phyloP scores from a whole-genome alignment of 2,888 invertebrate species.

The Leptura quadrifasciata region DNA sequence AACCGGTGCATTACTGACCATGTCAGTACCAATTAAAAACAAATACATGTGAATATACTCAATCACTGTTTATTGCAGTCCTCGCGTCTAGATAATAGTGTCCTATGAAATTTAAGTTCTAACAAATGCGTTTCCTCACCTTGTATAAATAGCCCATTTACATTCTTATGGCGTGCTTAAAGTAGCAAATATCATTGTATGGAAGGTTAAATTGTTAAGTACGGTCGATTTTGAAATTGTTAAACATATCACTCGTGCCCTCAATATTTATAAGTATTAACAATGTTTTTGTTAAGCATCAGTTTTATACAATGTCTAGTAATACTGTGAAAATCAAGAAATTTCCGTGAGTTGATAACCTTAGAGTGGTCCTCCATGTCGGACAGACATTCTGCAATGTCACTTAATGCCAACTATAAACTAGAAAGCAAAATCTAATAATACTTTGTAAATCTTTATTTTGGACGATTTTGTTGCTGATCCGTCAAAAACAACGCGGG shows the following conservation, averaged over 20 bases:
- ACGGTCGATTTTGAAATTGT: not conserved
- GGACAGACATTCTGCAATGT: no score
- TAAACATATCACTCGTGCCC: not conserved
- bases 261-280: not conserved
- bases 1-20: no score
- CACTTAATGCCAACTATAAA: no score
- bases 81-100: not conserved
- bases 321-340: no score
- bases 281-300: no score
- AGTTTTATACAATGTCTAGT: no score
- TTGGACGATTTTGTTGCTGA: no score
- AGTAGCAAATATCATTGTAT: not conserved
- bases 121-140: conserved; percentile 11
- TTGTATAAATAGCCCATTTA: not conserved
- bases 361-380: no score
- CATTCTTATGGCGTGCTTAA: not conserved
- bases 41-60: not conserved
- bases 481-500: no score
- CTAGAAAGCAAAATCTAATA: no score
- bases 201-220: conserved; percentile 16
- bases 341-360: no score
- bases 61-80: not conserved
- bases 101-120: conserved; percentile 5
- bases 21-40: not conserved
- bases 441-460: no score